Evolutionary conservation across 2,113 vertebrate species (phyloP).

Genomic region (Aleadryas rufinucha): DNA sequence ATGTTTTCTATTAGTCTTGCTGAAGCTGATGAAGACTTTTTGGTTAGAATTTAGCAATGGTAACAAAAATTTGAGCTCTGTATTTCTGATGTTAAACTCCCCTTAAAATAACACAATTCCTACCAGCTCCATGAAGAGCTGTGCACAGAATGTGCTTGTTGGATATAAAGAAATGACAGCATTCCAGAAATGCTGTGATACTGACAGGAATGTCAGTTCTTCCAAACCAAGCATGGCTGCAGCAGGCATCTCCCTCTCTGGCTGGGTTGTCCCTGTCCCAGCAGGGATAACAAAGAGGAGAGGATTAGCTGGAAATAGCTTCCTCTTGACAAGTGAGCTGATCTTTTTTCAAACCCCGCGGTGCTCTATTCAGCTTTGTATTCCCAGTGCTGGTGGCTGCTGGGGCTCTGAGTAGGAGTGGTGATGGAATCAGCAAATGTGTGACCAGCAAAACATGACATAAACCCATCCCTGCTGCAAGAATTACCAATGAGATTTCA

Average conservation of each 20-base stretch:
- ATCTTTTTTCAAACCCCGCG: background rate
- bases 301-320: constrained; percentile 12
- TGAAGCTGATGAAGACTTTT: background rate
- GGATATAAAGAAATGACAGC: background rate
- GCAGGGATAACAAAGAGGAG: background rate
- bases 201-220: background rate
- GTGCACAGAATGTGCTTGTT: background rate
- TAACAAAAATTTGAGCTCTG: background rate
- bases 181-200: background rate
- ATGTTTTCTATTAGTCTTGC: background rate
- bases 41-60: background rate
- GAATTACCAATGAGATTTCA: background rate
- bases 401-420: background rate
- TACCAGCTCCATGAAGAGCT: background rate
- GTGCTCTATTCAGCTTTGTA: background rate
- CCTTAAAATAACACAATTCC: background rate
- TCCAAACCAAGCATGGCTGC: background rate
- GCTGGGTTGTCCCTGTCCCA: background rate
- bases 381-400: background rate
- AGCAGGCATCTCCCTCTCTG: background rate
- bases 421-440: background rate
- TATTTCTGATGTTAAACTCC: background rate
- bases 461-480: background rate
- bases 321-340: background rate
- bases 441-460: background rate